Base-by-base conservation (phyloP, 2,113 vertebrate species). In the Strix aluco region DNA sequence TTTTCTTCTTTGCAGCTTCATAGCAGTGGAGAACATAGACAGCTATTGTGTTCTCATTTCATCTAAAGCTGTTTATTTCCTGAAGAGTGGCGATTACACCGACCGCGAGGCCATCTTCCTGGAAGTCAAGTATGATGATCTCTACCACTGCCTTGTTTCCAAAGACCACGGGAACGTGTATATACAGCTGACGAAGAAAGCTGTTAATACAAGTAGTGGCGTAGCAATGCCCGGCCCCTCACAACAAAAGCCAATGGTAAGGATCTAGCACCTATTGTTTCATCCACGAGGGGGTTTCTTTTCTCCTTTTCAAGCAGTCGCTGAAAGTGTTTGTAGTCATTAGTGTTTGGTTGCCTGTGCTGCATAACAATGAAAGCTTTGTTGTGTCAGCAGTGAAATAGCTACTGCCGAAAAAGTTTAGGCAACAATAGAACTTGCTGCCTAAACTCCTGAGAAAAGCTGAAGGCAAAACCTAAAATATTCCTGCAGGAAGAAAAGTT, bases 131-230 rank as follows among this genome's bases (percentile, higher is more conserved):
- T 99, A 99, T 0, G 99, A 99, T 0, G 99, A 99, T 88, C 99
- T 99, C 72, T 99, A 99, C 96, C 99, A 99, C 98, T 99, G 99
- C 97, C 99, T 99, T 17, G 99, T 99, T 91, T 99, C 99, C 20
- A 99, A 98, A 95, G 99, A 99, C 95, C 99, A 99, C 2, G 99
- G 99, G 47, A 99, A 99, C 40, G 98, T 99, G 2, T 99, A 99
- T 3, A 98, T 99, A 71, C 99, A 99, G 97, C 97, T 99, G 88
- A 99, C 99, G 12, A 99, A 99, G 98, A 99, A 99, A 96, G 99
- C 99, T 0, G 99, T 99, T 46, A 99, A 93, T 92, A 98, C 98
- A 0, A 98, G 99, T 70, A 99, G 99, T 0, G 99, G 99, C 0
- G 98, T 99, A 71, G 98, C 99, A 44, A 99, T 99, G 57, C 99